Evolutionary conservation across 1,140 invertebrate species (phyloP).

Genomic region (Calliopsis andreniformis): DNA sequence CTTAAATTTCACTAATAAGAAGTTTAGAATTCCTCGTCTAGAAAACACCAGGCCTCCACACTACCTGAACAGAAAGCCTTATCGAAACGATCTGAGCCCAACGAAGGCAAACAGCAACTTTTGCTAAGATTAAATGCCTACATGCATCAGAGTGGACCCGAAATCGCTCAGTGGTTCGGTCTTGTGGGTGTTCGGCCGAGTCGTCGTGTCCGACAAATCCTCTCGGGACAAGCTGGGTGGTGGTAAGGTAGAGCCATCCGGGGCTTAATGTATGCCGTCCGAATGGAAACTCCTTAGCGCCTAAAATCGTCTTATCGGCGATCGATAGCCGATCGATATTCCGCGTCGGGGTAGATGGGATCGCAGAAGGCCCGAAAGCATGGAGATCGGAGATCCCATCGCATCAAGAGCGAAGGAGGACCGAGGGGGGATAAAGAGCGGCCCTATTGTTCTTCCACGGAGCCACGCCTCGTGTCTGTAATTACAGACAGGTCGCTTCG

Average conservation of each 20-base stretch:
- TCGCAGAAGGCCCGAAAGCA: conserved; percentile 73
- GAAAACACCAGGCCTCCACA: too few relatives aligned
- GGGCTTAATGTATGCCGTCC: conserved; percentile 71
- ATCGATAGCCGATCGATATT: conserved; percentile 78
- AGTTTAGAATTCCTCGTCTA: too few relatives aligned
- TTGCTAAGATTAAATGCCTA: too few relatives aligned
- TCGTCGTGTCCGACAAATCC: conserved; percentile 48
- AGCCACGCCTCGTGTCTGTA: conserved; percentile 81
- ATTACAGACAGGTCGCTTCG: conserved; percentile 79
- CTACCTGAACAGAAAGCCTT: too few relatives aligned
- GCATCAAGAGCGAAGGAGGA: conserved; percentile 40
- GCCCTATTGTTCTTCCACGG: conserved; percentile 79
- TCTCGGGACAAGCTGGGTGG: conserved; percentile 38
- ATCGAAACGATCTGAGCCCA: too few relatives aligned
- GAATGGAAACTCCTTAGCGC: conserved; percentile 77
- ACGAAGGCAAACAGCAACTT: too few relatives aligned
- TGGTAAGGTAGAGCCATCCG: conserved; percentile 25
- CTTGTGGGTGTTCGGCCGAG: background rate
- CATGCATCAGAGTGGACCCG: too few relatives aligned
- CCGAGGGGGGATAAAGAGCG: conserved; percentile 64
- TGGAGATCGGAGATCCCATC: conserved; percentile 75
- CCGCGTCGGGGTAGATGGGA: conserved; percentile 70
- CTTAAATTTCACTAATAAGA: too few relatives aligned
- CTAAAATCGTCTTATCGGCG: conserved; percentile 77
- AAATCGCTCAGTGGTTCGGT: background rate